A percentile compares a stretch with the other conserved stretches of the same genome.
These are phyloP conservation scores for Drosophila subobscura DNA, from an alignment of 1,140 invertebrate species.

Conservation along the genomic window DNA sequence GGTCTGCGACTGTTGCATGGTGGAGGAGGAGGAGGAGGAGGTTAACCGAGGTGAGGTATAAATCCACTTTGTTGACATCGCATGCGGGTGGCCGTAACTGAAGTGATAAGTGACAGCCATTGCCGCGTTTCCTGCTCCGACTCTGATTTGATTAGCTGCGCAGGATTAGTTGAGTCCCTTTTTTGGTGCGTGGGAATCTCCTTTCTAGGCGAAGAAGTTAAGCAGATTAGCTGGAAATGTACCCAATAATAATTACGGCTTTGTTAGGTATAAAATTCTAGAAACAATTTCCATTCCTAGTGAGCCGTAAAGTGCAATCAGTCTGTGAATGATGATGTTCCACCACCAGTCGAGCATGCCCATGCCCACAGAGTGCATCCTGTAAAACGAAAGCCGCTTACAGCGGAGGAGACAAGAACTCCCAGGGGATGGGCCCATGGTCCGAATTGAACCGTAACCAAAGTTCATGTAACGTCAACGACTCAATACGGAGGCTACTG, in stretches of 20 bases:
- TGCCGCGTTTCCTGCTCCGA: slow-evolving; percentile 56
- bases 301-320: too few species aligned
- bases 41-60: slow-evolving; percentile 1
- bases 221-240: not conserved
- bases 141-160: slow-evolving; percentile 42
- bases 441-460: slow-evolving; percentile 43
- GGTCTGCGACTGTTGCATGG: not conserved
- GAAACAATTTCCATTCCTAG: too few species aligned
- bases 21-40: too few species aligned
- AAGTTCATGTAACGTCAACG: slow-evolving; percentile 53
- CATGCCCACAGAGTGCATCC: slow-evolving; percentile 8
- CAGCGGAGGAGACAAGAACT: not conserved
- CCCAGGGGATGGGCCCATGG: slow-evolving; percentile 7
- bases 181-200: slow-evolving; percentile 43
- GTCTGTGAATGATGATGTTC: too few species aligned
- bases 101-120: slow-evolving; percentile 53
- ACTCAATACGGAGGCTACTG: slow-evolving; percentile 65
- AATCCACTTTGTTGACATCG: slow-evolving; percentile 38
- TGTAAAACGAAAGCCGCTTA: slow-evolving; percentile 56
- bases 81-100: slow-evolving; percentile 66
- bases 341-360: slow-evolving; percentile 5
- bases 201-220: not conserved
- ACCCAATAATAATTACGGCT: not conserved
- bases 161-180: slow-evolving; percentile 17
- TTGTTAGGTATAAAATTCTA: not conserved